Conservation (phyloP, 2,797 vertebrate genomes). For the Podarcis lilfordi region DNA sequence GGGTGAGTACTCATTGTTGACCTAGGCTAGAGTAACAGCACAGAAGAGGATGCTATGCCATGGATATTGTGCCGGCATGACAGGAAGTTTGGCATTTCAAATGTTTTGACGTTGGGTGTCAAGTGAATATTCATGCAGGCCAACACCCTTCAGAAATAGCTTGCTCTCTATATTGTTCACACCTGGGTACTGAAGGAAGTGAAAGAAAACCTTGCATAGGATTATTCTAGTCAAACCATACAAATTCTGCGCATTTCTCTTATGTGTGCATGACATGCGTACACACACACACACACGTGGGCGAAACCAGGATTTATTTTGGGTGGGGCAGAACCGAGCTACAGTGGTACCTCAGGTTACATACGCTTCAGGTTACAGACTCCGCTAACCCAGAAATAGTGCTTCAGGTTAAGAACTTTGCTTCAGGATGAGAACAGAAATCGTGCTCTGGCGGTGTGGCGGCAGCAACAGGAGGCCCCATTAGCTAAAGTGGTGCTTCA, state of each 20-base stretch:
- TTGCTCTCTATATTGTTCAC: conserved; percentile 43
- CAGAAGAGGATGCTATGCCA: conserved; percentile 13
- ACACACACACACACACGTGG: conserved; percentile 50
- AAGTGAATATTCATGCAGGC: conserved; percentile 29
- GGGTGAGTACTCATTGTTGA: not conserved
- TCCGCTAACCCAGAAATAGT: too few relatives aligned
- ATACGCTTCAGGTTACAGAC: too few relatives aligned
- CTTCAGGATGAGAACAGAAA: too few relatives aligned
- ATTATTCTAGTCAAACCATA: conserved; percentile 38
- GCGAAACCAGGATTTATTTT: too few relatives aligned
- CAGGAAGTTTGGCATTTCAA: not conserved
- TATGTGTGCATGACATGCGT: conserved; percentile 33
- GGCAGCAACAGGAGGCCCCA: too few relatives aligned
- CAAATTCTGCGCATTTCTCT: conserved; percentile 58
- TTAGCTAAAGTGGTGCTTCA: too few relatives aligned
- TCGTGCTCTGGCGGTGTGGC: too few relatives aligned
- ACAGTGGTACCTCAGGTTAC: too few relatives aligned
- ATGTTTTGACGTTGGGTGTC: not conserved
- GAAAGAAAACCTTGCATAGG: conserved; percentile 49
- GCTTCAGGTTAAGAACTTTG: too few relatives aligned
- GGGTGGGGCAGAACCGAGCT: too few relatives aligned
- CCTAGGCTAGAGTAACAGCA: not conserved
- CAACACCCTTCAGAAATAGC: conserved; percentile 36
- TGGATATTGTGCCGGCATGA: not conserved
- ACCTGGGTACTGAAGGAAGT: conserved; percentile 55